Conservation (phyloP, 1,140 invertebrate species). For the Drosophila fuyamai region DNA sequence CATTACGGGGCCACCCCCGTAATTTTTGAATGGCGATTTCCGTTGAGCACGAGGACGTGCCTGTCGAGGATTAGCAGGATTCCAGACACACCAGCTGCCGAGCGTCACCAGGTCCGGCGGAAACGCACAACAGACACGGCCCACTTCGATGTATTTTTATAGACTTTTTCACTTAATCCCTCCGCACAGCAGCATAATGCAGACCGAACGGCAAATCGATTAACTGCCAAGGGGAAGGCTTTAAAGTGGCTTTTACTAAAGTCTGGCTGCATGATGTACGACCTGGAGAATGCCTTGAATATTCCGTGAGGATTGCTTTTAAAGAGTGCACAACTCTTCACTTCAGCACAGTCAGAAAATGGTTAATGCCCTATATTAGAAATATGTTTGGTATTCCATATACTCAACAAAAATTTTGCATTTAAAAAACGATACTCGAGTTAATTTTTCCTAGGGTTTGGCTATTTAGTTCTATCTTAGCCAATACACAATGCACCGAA, state of each 20-base stretch:
- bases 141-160: slow-evolving; percentile 36
- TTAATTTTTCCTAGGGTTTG: too few species aligned
- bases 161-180: slow-evolving; percentile 55
- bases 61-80: slow-evolving; percentile 64
- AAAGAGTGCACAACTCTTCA: neutral
- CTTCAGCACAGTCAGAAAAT: neutral
- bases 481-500: too few species aligned
- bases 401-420: too few species aligned
- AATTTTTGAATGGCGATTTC: slow-evolving; percentile 68
- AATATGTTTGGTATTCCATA: too few species aligned
- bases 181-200: slow-evolving; percentile 8
- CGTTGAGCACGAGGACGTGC: slow-evolving; percentile 64
- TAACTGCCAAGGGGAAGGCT: slow-evolving; percentile 49
- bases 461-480: too few species aligned
- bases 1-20: slow-evolving; percentile 2
- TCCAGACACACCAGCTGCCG: slow-evolving; percentile 59
- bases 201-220: slow-evolving; percentile 26
- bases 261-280: slow-evolving; percentile 21
- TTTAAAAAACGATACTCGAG: too few species aligned
- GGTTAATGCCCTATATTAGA: neutral
- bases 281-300: slow-evolving; percentile 13
- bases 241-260: slow-evolving; percentile 40
- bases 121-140: slow-evolving; percentile 52
- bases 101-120: slow-evolving; percentile 58
- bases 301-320: slow-evolving; percentile 7